Conservation (phyloP, 2,797 vertebrate genomes). For the Rhynchonycteris naso region DNA sequence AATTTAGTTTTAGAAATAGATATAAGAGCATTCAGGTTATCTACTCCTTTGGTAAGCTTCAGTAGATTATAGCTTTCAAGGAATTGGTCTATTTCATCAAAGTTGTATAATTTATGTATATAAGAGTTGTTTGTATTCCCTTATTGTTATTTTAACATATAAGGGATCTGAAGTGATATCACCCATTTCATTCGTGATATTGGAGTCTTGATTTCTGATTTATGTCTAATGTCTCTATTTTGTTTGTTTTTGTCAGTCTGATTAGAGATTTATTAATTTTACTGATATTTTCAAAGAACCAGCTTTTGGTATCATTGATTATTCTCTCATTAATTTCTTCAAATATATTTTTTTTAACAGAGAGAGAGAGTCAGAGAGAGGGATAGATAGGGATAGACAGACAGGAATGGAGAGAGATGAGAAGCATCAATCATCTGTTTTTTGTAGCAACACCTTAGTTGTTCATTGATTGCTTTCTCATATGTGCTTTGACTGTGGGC, state of each 20-base stretch:
- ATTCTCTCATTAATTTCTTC: slow-evolving; percentile 13
- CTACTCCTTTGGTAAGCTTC: background rate
- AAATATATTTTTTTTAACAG: too few species aligned
- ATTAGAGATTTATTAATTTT: background rate
- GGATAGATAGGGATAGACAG: too few species aligned
- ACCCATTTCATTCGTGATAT: background rate
- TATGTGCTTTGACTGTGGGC: too few species aligned
- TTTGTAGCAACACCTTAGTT: too few species aligned
- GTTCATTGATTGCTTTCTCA: too few species aligned
- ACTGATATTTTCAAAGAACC: slow-evolving; percentile 12
- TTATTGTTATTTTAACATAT: slow-evolving; percentile 15
- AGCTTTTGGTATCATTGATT: slow-evolving; percentile 24
- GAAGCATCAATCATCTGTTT: too few species aligned
- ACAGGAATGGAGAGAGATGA: too few species aligned
- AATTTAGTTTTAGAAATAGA: slow-evolving; percentile 28
- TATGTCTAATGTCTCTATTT: background rate
- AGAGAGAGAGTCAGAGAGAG: too few species aligned
- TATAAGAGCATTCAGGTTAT: background rate
- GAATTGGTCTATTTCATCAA: background rate
- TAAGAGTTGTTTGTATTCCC: background rate
- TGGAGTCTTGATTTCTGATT: background rate
- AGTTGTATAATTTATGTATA: background rate
- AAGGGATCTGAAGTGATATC: background rate
- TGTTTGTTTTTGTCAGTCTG: background rate
- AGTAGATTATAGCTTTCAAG: background rate